phyloP scores from a whole-genome alignment of 1,140 invertebrate species.

The Ceratina japonica region DNA sequence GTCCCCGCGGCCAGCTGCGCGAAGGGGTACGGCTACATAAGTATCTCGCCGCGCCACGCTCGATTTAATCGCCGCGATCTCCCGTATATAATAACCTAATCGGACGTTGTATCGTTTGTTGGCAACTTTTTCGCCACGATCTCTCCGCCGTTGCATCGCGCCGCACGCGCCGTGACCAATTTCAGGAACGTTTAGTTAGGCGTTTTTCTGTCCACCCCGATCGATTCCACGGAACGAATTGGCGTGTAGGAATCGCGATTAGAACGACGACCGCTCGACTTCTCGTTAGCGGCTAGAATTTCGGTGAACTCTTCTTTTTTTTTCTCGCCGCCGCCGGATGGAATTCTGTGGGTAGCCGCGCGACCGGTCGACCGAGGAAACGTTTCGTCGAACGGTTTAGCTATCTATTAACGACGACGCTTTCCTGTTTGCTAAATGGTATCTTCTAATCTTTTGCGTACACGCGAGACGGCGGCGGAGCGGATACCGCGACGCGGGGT shows the following conservation, averaged over 20 bases:
- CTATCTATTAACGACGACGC: slow-evolving; percentile 24
- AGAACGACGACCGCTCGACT: background rate
- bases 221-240: slow-evolving; percentile 18
- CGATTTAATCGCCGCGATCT: slow-evolving; percentile 54
- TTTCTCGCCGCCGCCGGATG: background rate
- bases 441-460: slow-evolving; percentile 34
- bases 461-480: slow-evolving; percentile 20
- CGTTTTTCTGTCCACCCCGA: background rate
- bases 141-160: background rate
- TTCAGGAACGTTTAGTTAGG: no score
- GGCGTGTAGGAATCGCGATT: background rate
- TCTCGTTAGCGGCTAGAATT: slow-evolving; percentile 1
- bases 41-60: slow-evolving; percentile 11
- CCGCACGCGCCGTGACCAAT: no score
- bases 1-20: slow-evolving; percentile 57
- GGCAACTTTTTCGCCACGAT: slow-evolving; percentile 28
- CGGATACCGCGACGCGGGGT: slow-evolving; percentile 22
- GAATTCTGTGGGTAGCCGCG: background rate
- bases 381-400: slow-evolving; percentile 33
- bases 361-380: slow-evolving; percentile 12
- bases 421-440: slow-evolving; percentile 21
- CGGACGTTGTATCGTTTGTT: slow-evolving; percentile 54
- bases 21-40: background rate
- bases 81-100: slow-evolving; percentile 52
- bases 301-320: background rate